A percentile compares a stretch with the other conserved stretches of the same genome.
Conservation (phyloP, 2,113 vertebrate species). For the Clinocottus analis region DNA sequence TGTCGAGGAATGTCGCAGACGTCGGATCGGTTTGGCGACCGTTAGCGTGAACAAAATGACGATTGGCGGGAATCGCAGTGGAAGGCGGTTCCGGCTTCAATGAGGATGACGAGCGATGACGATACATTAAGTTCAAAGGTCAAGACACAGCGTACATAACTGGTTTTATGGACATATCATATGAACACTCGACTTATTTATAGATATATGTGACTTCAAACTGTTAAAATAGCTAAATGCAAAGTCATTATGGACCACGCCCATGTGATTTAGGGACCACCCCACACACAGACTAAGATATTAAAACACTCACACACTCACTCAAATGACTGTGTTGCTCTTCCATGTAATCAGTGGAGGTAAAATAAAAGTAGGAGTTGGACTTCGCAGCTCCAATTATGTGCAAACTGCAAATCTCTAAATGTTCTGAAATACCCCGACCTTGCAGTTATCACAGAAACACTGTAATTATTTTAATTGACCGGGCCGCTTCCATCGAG, state of each 20-base stretch:
- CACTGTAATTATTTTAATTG: constrained; percentile 80
- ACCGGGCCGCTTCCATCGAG: constrained; percentile 71
- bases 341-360: constrained; percentile 69
- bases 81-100: not conserved
- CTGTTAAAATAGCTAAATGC: not conserved
- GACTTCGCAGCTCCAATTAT: constrained; percentile 75
- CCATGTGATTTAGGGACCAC: constrained; percentile 16
- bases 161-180: not conserved
- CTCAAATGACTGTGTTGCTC: constrained; percentile 69
- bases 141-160: not conserved
- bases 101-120: not conserved
- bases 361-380: constrained; percentile 71
- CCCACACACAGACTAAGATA: constrained; percentile 55
- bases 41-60: constrained; percentile 27
- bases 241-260: constrained; percentile 8
- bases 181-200: not conserved
- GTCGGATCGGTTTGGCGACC: constrained; percentile 25
- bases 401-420: constrained; percentile 76
- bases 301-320: constrained; percentile 62
- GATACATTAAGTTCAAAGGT: not conserved
- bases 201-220: not conserved
- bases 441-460: constrained; percentile 77
- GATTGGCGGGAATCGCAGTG: constrained; percentile 19
- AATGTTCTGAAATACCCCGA: constrained; percentile 72
- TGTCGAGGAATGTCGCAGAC: constrained; percentile 71